These are phyloP conservation scores for Diorhabda sublineata DNA, from an alignment of 1,140 invertebrate species.

Conservation along the genomic window DNA sequence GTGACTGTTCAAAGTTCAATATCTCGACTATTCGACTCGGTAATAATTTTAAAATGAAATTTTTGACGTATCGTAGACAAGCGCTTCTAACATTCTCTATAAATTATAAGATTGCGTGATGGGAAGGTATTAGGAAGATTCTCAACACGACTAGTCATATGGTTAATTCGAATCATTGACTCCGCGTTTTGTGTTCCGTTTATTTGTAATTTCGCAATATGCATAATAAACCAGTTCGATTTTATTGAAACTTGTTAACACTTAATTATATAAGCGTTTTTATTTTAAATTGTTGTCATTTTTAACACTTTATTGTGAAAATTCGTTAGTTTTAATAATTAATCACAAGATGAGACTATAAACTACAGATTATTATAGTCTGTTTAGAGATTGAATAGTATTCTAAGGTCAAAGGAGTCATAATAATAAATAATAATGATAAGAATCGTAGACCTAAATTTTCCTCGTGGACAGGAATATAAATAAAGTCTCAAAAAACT, in stretches of 20 bases:
- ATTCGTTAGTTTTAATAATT: no score
- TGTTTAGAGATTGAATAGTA: no score
- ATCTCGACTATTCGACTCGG: background rate
- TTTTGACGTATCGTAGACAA: constrained; percentile 1
- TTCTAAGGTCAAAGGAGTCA: no score
- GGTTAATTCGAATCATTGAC: background rate
- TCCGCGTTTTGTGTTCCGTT: background rate
- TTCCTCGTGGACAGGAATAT: no score
- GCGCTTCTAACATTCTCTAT: background rate
- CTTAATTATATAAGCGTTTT: background rate
- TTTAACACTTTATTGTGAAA: no score
- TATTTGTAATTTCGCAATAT: constrained; percentile 1
- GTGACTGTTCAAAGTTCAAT: no score
- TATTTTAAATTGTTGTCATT: no score
- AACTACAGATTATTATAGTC: no score
- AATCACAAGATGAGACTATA: no score
- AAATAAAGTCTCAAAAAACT: no score
- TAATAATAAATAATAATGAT: no score
- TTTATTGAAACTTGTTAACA: background rate
- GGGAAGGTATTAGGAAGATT: background rate
- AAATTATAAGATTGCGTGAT: constrained; percentile 2
- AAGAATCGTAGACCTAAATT: no score
- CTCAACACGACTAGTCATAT: constrained; percentile 1
- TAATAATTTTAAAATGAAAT: background rate
- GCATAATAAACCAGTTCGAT: background rate